Evolutionary conservation across 1,140 invertebrate genomes (phyloP).

Genomic region (Lepidotrigona ventralis): DNA sequence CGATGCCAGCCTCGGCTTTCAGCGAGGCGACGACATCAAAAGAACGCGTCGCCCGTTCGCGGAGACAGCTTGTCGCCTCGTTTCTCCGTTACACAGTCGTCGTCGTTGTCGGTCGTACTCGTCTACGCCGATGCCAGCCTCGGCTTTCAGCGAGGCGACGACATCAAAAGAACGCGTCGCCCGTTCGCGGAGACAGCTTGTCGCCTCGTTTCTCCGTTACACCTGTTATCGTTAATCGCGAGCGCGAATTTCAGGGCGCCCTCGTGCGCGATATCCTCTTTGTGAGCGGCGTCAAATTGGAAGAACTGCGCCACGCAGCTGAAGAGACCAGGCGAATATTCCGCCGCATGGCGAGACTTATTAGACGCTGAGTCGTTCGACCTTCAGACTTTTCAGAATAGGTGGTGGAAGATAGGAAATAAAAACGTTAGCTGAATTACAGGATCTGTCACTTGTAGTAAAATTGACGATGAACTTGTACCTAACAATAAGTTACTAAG

Average conservation of each 20-base stretch:
- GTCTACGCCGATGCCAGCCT: not conserved
- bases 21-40: constrained; percentile 1
- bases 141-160: not conserved
- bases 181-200: not conserved
- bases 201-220: not conserved
- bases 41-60: constrained; percentile 1
- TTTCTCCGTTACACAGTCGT: not conserved
- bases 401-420: not conserved
- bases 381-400: not conserved
- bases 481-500: too few species aligned
- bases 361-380: not conserved
- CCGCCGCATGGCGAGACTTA: not conserved
- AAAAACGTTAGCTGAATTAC: too few species aligned
- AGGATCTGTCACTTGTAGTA: too few species aligned
- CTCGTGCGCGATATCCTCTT: not conserved
- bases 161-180: constrained; percentile 16
- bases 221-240: constrained; percentile 17
- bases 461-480: too few species aligned
- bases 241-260: not conserved
- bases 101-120: not conserved
- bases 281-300: not conserved
- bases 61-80: not conserved
- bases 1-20: not conserved
- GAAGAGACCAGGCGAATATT: not conserved
- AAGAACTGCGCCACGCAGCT: not conserved